A percentile compares a stretch with the other conserved stretches of the same genome.
Evolutionary conservation across 2,113 vertebrate genomes (phyloP).

Genomic region (Psittacus erithacus): DNA sequence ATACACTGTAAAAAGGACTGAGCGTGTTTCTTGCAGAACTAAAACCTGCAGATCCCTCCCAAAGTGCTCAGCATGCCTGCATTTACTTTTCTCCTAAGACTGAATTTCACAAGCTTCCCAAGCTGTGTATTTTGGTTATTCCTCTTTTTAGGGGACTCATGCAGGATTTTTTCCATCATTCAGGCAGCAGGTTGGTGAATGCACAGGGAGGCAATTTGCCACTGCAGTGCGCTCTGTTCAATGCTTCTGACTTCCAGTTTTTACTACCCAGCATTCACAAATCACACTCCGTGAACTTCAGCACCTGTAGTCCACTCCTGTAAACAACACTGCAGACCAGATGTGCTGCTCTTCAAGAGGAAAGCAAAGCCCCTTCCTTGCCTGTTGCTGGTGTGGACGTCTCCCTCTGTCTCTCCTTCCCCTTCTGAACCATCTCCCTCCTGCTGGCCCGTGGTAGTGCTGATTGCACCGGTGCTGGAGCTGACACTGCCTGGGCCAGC

Average conservation of each 20-base stretch:
- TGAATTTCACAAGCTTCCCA: neutral
- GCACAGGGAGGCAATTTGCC: neutral
- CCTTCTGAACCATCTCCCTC: slow-evolving; percentile 94
- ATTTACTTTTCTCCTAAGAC: neutral
- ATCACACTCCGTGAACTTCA: neutral
- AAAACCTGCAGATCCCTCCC: neutral
- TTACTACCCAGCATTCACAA: neutral
- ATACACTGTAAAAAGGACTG: neutral
- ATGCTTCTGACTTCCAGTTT: neutral
- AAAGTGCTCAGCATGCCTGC: neutral
- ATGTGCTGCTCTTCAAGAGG: rapidly evolving
- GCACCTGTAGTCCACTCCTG: neutral
- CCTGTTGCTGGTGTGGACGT: slow-evolving; percentile 96
- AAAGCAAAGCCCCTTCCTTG: slow-evolving; percentile 53
- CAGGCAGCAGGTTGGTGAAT: neutral
- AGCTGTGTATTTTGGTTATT: neutral
- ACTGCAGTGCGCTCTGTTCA: neutral
- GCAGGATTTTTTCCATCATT: neutral
- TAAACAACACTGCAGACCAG: neutral
- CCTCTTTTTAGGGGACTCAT: neutral
- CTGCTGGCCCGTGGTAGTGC: slow-evolving; percentile 94
- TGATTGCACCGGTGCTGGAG: slow-evolving; percentile 97
- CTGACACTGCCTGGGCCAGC: slow-evolving; percentile 95
- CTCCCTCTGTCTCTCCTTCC: slow-evolving; percentile 91
- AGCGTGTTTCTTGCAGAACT: neutral